Evolutionary conservation across 2,113 vertebrate genomes (phyloP), one percentile per base, ranked within the genome.

Genomic region (Siniperca knerii): DNA sequence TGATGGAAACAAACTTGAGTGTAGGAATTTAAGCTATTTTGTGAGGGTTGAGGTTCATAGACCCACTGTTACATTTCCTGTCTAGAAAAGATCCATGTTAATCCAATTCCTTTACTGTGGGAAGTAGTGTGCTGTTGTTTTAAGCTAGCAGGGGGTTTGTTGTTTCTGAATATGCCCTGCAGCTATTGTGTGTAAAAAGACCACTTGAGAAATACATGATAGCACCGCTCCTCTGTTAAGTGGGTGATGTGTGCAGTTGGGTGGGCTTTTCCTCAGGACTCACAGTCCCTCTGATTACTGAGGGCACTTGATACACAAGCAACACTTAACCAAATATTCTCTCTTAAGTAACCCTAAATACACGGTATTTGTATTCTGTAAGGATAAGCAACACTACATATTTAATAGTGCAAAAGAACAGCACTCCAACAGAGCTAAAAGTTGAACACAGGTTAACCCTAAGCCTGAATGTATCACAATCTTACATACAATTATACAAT

Each of bases 181-280:
- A 90, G 85, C 90, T 77, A 72, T 66, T 75, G 37, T 77, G 75
- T 21, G 44, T 79, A 77, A 85, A 79, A 78, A 68, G 42, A 86
- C 48, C 84, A 84, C 81, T 79, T 8, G 48, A 88, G 58, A 83
- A 89, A 71, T 62, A 81, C 70, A 65, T 23, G 71, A 81, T 44
- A 67, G 58, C 65, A 16, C 29, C 0, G 1, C 83, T 64, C 35
- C 68, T 67, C 72, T 84, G 69, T 81, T 64, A 67, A 81, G 67
- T 75, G 72, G 46, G 48, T 57, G 77, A 29, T 11, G 16, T 42
- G 18, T 64, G 55, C 33, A 71, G 33, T 48, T 85, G 64, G 50
- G 20, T 84, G 66, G 82, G 46, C 71, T 83, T 79, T 57, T 67
- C 1, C 57, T 75, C n/a, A 16, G 20, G 68, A 69, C 25, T 37